Base-by-base conservation (phyloP, 2,888 invertebrate species). In the Meteorus colon region DNA sequence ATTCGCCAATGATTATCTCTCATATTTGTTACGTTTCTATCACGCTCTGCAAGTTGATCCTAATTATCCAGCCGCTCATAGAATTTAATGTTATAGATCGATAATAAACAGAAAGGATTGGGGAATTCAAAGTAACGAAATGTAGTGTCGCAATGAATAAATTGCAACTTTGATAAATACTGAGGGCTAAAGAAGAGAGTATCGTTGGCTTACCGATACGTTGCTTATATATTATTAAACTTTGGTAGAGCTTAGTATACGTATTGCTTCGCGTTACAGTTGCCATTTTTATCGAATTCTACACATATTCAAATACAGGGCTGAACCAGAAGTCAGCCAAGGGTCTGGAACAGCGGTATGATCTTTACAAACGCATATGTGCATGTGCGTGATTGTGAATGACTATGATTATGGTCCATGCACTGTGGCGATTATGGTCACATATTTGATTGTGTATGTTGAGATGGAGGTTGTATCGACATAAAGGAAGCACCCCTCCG, bases 31-130 rank as follows among this genome's bases (percentile, higher is more conserved):
- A 4, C 34, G 34, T 34, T 8, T 34, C 34, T 24, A 24, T 24
- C 24, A 24, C 34, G 4, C 34, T 34, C 51, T 66, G 1, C 69
- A 66, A 65, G 72, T 19, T n/a, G 66, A 73, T 74, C 67, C 79
- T 83, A 83, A 86, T 87, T 86, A 86, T 86, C 85, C 85, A 83
- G 81, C 79, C 80, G 82, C 83, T 84, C 81, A 83, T 84, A 84
- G 83, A 86, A 84, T 84, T 83, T 81, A 77, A 81, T 79, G 79
- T 82, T 81, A 82, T 81, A 77, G 81, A 75, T 84, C 83, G 81
- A 84, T 84, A 82, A 81, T 80, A 80, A 67, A 69, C 78, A 55
- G 75, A 69, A 66, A 65, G 71, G 76, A 75, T 76, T 75, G 69
- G 69, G 74, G 34, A 34, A 1, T 34, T 34, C 5, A 2, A 34